Percentiles rank a stretch among this genome's conserved stretches.
These are phyloP conservation scores for Dolichomitus sp. DNA, from an alignment of 2,888 invertebrate genomes.

Conservation along the genomic window DNA sequence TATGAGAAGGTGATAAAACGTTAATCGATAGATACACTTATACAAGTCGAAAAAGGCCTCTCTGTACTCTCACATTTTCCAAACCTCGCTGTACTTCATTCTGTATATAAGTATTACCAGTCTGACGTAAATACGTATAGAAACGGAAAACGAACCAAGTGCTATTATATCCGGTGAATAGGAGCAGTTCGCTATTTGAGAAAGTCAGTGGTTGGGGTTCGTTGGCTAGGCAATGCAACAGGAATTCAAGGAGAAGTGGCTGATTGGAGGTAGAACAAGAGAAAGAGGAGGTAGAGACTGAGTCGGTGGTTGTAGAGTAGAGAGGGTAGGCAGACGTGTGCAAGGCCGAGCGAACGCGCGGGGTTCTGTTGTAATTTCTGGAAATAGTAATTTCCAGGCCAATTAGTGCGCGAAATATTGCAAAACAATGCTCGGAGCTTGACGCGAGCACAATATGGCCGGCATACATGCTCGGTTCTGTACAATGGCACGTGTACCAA, in stretches of 20 bases:
- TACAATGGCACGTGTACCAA: slow-evolving; percentile 61
- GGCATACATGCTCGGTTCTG: slow-evolving; percentile 46
- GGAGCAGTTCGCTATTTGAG: slow-evolving; percentile 3
- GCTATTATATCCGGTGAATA: slow-evolving; percentile 34
- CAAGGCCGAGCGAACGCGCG: slow-evolving; percentile 18
- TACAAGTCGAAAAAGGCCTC: background rate
- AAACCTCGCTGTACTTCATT: background rate
- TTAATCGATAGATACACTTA: background rate
- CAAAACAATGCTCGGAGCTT: slow-evolving; percentile 79
- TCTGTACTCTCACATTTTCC: background rate
- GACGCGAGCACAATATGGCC: slow-evolving; percentile 75
- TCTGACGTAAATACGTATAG: slow-evolving; percentile 2
- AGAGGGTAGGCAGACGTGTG: slow-evolving; percentile 28
- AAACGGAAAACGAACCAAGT: slow-evolving; percentile 26
- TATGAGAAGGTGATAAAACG: background rate
- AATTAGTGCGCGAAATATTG: slow-evolving; percentile 82
- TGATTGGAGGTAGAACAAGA: slow-evolving; percentile 46
- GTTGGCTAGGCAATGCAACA: slow-evolving; percentile 31
- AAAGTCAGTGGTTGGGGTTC: slow-evolving; percentile 19
- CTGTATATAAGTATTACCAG: background rate
- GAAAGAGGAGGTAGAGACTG: slow-evolving; percentile 11
- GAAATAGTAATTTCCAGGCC: slow-evolving; percentile 80
- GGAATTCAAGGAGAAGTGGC: slow-evolving; percentile 36
- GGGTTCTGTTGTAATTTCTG: slow-evolving; percentile 75
- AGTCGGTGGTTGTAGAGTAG: slow-evolving; percentile 6